Evolutionary conservation across 2,797 vertebrate genomes (phyloP).

Genomic region (Acanthurus leucopareius): DNA sequence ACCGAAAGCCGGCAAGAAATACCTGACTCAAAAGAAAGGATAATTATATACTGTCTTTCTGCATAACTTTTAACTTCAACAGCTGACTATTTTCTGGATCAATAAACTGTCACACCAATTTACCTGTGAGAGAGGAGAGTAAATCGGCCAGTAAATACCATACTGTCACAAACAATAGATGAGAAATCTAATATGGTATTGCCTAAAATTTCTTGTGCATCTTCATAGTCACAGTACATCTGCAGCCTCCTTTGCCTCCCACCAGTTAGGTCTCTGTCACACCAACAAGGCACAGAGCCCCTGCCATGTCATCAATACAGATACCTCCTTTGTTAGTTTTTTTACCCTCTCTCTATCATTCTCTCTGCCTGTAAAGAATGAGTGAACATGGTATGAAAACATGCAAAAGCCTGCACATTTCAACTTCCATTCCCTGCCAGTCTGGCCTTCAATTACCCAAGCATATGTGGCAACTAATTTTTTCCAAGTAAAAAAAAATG

Average conservation of each 20-base stretch:
- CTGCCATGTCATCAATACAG: conserved; percentile 30
- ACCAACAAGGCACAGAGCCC: conserved; percentile 23
- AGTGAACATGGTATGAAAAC: conserved; percentile 36
- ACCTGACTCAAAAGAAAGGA: conserved; percentile 10
- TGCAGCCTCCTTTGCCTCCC: conserved; percentile 7
- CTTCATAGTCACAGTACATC: background rate
- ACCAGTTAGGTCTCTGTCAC: conserved; percentile 51
- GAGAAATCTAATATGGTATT: conserved; percentile 22
- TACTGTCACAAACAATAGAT: conserved; percentile 42
- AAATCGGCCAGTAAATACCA: conserved; percentile 45
- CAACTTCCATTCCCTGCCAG: background rate
- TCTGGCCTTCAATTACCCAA: conserved; percentile 27
- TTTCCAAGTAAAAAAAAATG: conserved; percentile 15
- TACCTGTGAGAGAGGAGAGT: conserved; percentile 31
- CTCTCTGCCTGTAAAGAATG: conserved; percentile 5
- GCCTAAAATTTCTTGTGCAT: conserved; percentile 21
- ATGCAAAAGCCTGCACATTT: conserved; percentile 12
- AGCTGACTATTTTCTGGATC: conserved; percentile 46
- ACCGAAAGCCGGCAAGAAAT: conserved; percentile 14
- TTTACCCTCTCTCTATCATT: background rate
- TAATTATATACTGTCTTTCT: conserved; percentile 36
- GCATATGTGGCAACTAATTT: conserved; percentile 26
- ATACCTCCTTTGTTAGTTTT: background rate
- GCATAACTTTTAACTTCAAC: conserved; percentile 34
- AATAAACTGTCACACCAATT: conserved; percentile 44